Percentiles rank a stretch among this genome's conserved stretches.
Conservation (phyloP, 1,140 invertebrate genomes). For the Drosophila erecta region DNA sequence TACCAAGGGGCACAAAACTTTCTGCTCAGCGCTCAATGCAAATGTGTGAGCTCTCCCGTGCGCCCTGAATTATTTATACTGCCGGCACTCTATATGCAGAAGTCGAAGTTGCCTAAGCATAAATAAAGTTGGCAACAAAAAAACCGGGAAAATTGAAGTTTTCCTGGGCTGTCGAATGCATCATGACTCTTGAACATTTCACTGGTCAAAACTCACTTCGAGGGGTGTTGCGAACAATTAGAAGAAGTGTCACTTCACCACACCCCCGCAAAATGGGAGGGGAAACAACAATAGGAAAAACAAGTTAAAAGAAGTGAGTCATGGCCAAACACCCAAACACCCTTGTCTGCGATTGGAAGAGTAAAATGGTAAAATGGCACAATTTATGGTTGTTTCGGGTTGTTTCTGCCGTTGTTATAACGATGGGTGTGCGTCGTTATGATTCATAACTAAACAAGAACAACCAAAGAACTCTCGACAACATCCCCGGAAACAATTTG, state of each 20-base stretch:
- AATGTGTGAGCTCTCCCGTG: slow-evolving; percentile 60
- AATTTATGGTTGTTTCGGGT: slow-evolving; percentile 60
- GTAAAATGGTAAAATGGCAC: slow-evolving; percentile 45
- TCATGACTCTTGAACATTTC: slow-evolving; percentile 68
- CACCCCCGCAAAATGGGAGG: slow-evolving; percentile 13
- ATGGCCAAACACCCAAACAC: slow-evolving; percentile 46
- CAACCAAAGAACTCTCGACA: slow-evolving; percentile 55
- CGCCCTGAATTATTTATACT: slow-evolving; percentile 80
- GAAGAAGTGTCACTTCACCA: slow-evolving; percentile 67
- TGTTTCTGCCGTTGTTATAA: slow-evolving; percentile 46
- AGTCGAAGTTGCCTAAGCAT: slow-evolving; percentile 33
- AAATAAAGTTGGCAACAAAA: slow-evolving; percentile 56
- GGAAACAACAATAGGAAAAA: slow-evolving; percentile 34
- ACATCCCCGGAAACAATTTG: slow-evolving; percentile 82
- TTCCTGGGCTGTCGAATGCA: slow-evolving; percentile 26
- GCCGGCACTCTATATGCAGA: slow-evolving; percentile 76
- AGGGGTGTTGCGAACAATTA: slow-evolving; percentile 59
- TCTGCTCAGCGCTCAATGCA: slow-evolving; percentile 62
- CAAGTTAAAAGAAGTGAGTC: slow-evolving; percentile 61
- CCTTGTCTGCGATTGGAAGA: slow-evolving; percentile 32
- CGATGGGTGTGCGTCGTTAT: slow-evolving; percentile 63
- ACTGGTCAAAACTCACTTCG: slow-evolving; percentile 14
- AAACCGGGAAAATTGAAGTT: slow-evolving; percentile 42
- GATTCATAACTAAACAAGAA: slow-evolving; percentile 79
- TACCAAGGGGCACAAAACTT: slow-evolving; percentile 41